Conservation (phyloP, 2,797 vertebrate genomes). For the Enteromius fasciolatus region DNA sequence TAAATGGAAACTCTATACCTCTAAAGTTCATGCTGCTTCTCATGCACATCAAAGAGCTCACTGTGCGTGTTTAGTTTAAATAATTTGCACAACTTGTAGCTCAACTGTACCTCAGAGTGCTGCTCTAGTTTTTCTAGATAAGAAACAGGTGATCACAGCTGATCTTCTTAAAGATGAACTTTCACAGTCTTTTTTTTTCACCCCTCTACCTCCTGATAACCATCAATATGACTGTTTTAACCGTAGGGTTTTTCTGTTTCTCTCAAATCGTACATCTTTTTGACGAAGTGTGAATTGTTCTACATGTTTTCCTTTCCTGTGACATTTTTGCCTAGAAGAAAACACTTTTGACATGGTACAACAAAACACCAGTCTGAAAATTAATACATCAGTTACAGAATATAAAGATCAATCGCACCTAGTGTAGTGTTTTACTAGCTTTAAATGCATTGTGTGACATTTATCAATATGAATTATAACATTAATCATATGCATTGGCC, state of each 20-base stretch:
- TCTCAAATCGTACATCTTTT: not conserved
- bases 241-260: constrained; percentile 5
- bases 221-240: not conserved
- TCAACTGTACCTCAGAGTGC: no score
- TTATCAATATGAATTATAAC: not conserved
- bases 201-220: not conserved
- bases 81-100: not conserved
- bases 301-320: not conserved
- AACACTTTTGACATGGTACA: not conserved
- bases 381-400: not conserved
- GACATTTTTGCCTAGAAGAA: not conserved
- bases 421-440: not conserved
- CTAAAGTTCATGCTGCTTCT: not conserved
- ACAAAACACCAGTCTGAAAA: not conserved
- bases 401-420: not conserved
- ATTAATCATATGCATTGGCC: not conserved
- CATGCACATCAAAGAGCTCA: not conserved
- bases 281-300: not conserved
- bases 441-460: not conserved
- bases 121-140: constrained; percentile 17
- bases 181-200: not conserved
- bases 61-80: not conserved
- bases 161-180: constrained; percentile 7
- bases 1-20: not conserved
- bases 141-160: not conserved